These are phyloP conservation scores for Cristatella mucedo DNA, from an alignment of 2,888 invertebrate genomes.

Conservation along the genomic window DNA sequence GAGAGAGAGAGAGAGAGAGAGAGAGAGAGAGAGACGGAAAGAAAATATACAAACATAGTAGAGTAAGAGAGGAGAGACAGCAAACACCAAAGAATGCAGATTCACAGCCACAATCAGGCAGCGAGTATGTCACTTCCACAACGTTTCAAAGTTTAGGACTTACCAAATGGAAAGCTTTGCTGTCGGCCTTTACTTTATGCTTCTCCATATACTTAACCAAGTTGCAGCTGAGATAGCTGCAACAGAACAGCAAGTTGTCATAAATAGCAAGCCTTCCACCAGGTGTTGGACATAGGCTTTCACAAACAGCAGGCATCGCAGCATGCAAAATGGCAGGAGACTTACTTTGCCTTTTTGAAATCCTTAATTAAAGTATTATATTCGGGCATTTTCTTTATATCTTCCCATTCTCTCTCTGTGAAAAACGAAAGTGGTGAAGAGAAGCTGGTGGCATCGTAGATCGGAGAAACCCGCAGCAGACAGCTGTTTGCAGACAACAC, in stretches of 20 bases:
- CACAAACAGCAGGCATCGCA: neutral
- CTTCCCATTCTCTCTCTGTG: constrained; percentile 79
- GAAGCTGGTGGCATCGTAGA: neutral
- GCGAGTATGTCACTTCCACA: too few species aligned
- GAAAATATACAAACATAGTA: neutral
- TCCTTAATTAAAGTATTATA: constrained; percentile 85
- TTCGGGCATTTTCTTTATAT: constrained; percentile 97
- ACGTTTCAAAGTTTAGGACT: too few species aligned
- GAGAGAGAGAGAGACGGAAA: too few species aligned
- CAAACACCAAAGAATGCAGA: too few species aligned
- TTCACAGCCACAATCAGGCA: too few species aligned
- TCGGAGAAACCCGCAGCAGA: neutral
- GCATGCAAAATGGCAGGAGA: constrained; percentile 15
- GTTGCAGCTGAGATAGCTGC: constrained; percentile 33
- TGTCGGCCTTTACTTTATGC: constrained; percentile 39
- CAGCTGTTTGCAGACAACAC: neutral
- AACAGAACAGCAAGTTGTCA: constrained; percentile 49
- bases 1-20: too few species aligned
- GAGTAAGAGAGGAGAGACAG: neutral
- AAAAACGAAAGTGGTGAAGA: constrained; percentile 10
- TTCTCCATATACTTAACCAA: constrained; percentile 40
- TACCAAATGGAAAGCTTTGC: constrained; percentile 38
- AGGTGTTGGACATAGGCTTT: constrained; percentile 46
- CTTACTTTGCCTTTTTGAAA: constrained; percentile 79
- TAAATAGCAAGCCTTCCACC: constrained; percentile 59